Percentiles rank a stretch among this genome's conserved stretches.
These are phyloP conservation scores for Napeogenes inachia DNA, from an alignment of 2,888 invertebrate genomes.

Conservation along the genomic window DNA sequence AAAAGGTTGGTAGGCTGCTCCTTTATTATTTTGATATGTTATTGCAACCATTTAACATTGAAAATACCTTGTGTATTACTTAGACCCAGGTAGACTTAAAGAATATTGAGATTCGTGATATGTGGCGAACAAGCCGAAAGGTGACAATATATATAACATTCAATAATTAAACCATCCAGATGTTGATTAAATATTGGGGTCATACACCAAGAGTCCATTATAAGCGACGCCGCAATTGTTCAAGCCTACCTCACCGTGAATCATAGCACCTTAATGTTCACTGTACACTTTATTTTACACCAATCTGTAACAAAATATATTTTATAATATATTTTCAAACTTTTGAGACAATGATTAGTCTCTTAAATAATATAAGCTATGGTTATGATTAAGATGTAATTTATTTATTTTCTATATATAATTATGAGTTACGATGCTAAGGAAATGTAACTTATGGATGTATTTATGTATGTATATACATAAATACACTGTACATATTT, in stretches of 20 bases:
- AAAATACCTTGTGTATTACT: slow-evolving; percentile 12
- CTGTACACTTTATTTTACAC: slow-evolving; percentile 60
- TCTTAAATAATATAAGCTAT: no score
- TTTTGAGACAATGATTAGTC: no score
- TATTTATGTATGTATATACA: no score
- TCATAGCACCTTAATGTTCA: slow-evolving; percentile 69
- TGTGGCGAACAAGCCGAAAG: slow-evolving; percentile 63
- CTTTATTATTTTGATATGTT: slow-evolving; percentile 45
- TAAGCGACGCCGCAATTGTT: slow-evolving; percentile 19
- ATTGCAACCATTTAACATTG: slow-evolving; percentile 28
- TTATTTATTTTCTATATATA: no score
- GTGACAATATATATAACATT: slow-evolving; percentile 33
- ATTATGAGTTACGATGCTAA: no score
- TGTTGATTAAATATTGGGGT: slow-evolving; percentile 18
- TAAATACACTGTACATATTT: no score
- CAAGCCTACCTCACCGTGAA: slow-evolving; percentile 43
- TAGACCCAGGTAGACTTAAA: slow-evolving; percentile 21
- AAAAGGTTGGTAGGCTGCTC: slow-evolving; percentile 18
- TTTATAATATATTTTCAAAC: neutral
- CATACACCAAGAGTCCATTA: slow-evolving; percentile 16
- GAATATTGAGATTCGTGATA: slow-evolving; percentile 68
- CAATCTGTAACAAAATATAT: slow-evolving; percentile 24
- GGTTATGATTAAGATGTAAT: no score
- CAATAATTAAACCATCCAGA: slow-evolving; percentile 15
- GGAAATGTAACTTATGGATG: no score